These are phyloP conservation scores for Adela reaumurella DNA, from an alignment of 2,888 invertebrate genomes.

Conservation along the genomic window DNA sequence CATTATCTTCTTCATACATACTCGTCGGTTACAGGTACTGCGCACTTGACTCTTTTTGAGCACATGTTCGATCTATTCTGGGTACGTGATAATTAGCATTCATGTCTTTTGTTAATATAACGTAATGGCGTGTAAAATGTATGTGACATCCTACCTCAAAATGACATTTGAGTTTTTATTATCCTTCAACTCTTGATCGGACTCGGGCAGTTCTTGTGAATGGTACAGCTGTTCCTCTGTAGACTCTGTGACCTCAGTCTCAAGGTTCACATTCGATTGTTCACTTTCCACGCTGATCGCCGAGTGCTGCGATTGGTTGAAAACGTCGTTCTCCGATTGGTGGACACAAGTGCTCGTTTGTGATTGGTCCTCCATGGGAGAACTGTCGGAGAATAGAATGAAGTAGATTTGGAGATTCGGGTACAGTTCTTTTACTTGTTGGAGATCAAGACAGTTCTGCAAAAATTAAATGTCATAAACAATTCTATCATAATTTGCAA, in stretches of 20 bases:
- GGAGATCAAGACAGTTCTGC: conserved; percentile 47
- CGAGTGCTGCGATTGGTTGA: background rate
- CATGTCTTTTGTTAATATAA: too few species aligned
- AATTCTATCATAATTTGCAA: too few species aligned
- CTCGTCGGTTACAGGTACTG: too few species aligned
- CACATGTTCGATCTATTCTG: too few species aligned
- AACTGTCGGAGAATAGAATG: conserved; percentile 34
- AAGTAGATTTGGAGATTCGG: conserved; percentile 36
- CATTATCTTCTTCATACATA: too few species aligned
- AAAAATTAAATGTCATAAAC: too few species aligned
- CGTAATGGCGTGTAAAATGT: too few species aligned
- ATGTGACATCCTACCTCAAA: background rate
- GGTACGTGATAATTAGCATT: too few species aligned
- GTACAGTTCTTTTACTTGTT: conserved; percentile 40
- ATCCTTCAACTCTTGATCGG: conserved; percentile 21
- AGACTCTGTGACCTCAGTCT: conserved; percentile 24
- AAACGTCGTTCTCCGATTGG: background rate
- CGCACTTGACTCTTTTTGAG: too few species aligned
- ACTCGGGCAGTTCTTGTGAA: conserved; percentile 27
- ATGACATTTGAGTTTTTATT: background rate
- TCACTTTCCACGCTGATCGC: background rate
- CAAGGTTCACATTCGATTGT: background rate
- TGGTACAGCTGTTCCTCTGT: conserved; percentile 18
- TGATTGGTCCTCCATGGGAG: conserved; percentile 9
- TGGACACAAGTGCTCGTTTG: too few species aligned